phyloP scores from a whole-genome alignment of 1,140 invertebrate genomes.

The fruit fly (Drosophila melanogaster) region Release_6_plus_ISO1_MT NC_004354.4:22985001-22985500 shows the following conservation, averaged over 20 bases:
- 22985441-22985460: constrained; percentile 98
- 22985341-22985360: constrained; percentile 98
- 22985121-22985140: no score
- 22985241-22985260: no score
- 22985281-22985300: background rate
- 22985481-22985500: constrained; percentile 98
- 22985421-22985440: constrained; percentile 98
- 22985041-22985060: constrained; percentile 98
- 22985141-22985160: no score
- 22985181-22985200: no score
- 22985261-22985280: no score
- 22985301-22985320: constrained; percentile 95
- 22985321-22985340: constrained; percentile 95
- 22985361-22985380: constrained; percentile 98
- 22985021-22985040: constrained; percentile 97
- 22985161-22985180: no score
- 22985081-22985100: constrained; percentile 92
- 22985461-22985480: constrained; percentile 96
- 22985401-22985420: constrained; percentile 99
- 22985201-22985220: no score
- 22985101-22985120: no score
- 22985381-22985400: constrained; percentile 99
- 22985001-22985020: constrained; percentile 97
- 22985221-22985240: no score
- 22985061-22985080: constrained; percentile 99